Percentiles rank a stretch among this genome's conserved stretches.
These are phyloP conservation scores for Leptinotarsa tumamoca DNA, from an alignment of 2,888 invertebrate species.

Conservation along the genomic window DNA sequence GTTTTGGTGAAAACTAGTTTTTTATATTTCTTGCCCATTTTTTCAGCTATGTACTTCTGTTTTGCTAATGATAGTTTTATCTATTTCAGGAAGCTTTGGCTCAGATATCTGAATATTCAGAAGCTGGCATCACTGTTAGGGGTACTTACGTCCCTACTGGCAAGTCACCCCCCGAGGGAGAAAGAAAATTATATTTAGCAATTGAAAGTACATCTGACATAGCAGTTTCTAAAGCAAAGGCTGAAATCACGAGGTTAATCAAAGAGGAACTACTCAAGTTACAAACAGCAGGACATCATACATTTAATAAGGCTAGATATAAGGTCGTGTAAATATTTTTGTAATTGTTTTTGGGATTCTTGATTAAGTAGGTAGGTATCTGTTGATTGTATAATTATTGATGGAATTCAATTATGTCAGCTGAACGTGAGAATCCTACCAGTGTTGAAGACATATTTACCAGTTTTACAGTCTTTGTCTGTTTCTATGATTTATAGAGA, in stretches of 20 bases:
- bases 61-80: neutral
- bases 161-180: constrained; percentile 90
- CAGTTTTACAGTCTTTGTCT: neutral
- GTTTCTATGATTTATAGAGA: neutral
- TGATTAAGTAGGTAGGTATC: neutral
- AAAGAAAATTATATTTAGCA: constrained; percentile 96
- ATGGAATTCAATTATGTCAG: neutral
- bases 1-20: too few species aligned
- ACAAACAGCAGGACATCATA: constrained; percentile 86
- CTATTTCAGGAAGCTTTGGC: constrained; percentile 88
- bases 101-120: constrained; percentile 98
- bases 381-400: neutral
- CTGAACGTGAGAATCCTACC: neutral
- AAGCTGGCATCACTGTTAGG: constrained; percentile 97
- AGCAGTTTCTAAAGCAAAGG: constrained; percentile 95
- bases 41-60: too few species aligned
- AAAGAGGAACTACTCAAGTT: constrained; percentile 97
- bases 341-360: neutral
- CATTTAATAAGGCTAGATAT: constrained; percentile 92
- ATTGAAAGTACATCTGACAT: constrained; percentile 98
- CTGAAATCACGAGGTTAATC: constrained; percentile 96
- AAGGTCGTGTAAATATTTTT: constrained; percentile 80
- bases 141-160: constrained; percentile 96
- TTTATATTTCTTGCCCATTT: too few species aligned
- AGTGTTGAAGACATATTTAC: too few species aligned